These are phyloP conservation scores for Chinchilla lanigera DNA, from an alignment of 2,113 vertebrate genomes.

Conservation along the genomic window DNA sequence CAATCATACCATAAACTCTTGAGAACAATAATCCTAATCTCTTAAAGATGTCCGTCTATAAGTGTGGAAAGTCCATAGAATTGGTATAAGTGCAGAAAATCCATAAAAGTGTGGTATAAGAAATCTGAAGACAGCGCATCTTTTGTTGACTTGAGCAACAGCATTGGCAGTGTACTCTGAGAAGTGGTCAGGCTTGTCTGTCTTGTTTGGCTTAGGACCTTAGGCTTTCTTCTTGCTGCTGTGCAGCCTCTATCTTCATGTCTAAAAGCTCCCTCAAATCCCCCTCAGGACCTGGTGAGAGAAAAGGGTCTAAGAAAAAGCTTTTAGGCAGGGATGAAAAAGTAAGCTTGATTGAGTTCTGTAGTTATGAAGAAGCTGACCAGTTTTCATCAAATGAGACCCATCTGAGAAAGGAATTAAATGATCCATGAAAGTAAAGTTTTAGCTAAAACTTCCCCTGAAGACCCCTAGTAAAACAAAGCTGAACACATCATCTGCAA, in stretches of 20 bases:
- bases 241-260: not conserved
- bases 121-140: not conserved
- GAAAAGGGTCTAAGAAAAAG: not conserved
- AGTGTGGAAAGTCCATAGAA: not conserved
- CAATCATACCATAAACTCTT: not conserved
- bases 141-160: not conserved
- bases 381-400: not conserved
- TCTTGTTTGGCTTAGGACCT: not conserved
- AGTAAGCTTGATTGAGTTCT: not conserved
- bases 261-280: not conserved
- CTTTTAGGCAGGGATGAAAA: not conserved
- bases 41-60: not conserved
- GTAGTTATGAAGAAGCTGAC: not conserved
- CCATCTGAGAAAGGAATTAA: not conserved
- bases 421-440: slow-evolving; percentile 18
- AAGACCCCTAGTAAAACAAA: not conserved
- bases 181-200: too few species aligned
- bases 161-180: not conserved
- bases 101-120: not conserved
- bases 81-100: not conserved
- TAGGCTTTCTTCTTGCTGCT: not conserved
- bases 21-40: not conserved
- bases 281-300: not conserved
- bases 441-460: not conserved
- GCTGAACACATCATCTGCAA: not conserved